Evolutionary conservation across 2,888 invertebrate genomes (phyloP).

Genomic region (Trichogramma evanescens): DNA sequence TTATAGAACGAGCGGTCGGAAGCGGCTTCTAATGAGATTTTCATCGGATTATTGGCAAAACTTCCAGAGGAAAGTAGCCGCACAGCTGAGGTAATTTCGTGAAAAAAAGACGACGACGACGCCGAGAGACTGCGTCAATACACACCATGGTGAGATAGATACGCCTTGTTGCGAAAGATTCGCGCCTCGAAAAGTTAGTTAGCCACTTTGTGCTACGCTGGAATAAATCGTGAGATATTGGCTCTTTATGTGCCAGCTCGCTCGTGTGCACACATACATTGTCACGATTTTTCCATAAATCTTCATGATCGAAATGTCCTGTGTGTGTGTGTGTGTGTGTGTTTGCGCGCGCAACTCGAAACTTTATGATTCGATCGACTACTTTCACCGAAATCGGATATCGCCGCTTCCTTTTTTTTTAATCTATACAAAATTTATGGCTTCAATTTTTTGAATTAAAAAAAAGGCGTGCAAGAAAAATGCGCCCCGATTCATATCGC

Average conservation of each 20-base stretch:
- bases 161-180: no score
- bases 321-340: background rate
- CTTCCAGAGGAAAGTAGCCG: constrained; percentile 27
- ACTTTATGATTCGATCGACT: constrained; percentile 7
- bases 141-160: no score
- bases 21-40: constrained; percentile 32
- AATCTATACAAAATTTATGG: constrained; percentile 14
- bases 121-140: no score
- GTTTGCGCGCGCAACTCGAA: no score
- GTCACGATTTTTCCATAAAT: constrained; percentile 15
- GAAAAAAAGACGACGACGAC: background rate
- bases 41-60: constrained; percentile 35
- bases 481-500: no score
- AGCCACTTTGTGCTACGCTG: no score
- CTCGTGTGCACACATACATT: background rate
- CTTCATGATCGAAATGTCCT: constrained; percentile 15
- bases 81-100: constrained; percentile 14
- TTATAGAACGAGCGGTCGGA: constrained; percentile 14
- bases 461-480: background rate
- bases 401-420: constrained; percentile 8
- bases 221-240: no score
- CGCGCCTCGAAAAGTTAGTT: no score
- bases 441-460: constrained; percentile 10
- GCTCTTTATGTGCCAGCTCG: background rate
- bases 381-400: constrained; percentile 9